Conservation (phyloP, 2,113 vertebrate genomes). For the Equus quagga region DNA sequence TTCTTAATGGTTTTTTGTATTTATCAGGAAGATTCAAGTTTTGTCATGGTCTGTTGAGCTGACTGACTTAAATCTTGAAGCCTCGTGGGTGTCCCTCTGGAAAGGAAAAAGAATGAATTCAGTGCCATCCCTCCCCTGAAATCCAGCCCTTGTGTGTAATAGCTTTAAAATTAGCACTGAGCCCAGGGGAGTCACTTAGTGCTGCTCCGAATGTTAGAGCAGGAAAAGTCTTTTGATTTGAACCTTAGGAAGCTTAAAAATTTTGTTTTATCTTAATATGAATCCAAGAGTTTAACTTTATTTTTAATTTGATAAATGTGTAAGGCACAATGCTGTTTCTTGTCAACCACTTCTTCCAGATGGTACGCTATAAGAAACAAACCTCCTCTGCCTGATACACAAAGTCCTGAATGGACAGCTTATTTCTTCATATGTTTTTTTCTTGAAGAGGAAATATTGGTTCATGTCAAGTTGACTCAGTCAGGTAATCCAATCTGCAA, state of each 20-base stretch:
- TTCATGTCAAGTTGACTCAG: background rate
- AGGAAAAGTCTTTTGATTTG: slow-evolving; percentile 51
- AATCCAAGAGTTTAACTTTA: slow-evolving; percentile 31
- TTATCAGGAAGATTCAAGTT: slow-evolving; percentile 59
- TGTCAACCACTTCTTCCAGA: background rate
- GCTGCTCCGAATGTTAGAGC: background rate
- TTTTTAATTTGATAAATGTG: slow-evolving; percentile 39
- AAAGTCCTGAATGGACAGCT: background rate
- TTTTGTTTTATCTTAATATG: slow-evolving; percentile 46
- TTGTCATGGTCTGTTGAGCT: slow-evolving; percentile 58
- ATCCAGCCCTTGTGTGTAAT: slow-evolving; percentile 47
- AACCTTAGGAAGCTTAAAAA: slow-evolving; percentile 33
- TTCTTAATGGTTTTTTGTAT: slow-evolving; percentile 59
- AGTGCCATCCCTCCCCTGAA: slow-evolving; percentile 12
- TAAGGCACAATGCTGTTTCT: background rate
- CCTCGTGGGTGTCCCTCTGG: background rate
- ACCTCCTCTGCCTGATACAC: background rate
- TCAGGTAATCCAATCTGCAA: background rate
- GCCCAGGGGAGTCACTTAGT: slow-evolving; percentile 52
- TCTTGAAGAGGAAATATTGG: background rate
- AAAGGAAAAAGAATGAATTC: slow-evolving; percentile 62
- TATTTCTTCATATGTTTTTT: background rate
- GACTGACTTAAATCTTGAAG: slow-evolving; percentile 62
- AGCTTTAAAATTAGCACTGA: slow-evolving; percentile 73
- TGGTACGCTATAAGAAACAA: background rate